Conservation (phyloP, 2,113 vertebrate species). For the Oreochromis aureus region DNA sequence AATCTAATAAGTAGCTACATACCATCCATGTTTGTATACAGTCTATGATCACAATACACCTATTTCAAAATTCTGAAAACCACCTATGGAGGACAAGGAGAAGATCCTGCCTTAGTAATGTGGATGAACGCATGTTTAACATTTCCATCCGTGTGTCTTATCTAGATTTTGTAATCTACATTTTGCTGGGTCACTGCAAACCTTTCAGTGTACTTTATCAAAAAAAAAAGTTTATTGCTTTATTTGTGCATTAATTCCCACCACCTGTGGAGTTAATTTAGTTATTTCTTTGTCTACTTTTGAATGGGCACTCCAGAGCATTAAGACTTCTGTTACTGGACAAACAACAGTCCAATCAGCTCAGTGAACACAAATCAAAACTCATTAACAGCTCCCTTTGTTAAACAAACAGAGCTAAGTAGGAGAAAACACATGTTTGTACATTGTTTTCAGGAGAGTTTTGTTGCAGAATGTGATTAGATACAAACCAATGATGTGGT, state of each 20-base stretch:
- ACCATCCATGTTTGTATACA: not conserved
- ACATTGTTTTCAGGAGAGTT: not conserved
- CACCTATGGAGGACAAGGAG: not conserved
- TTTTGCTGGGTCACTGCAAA: not conserved
- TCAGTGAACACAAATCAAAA: not conserved
- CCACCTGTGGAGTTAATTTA: not conserved
- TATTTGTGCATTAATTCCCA: not conserved
- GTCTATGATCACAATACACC: not conserved
- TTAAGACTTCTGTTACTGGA: constrained; percentile 13
- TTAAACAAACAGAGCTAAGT: not conserved
- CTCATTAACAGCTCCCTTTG: not conserved
- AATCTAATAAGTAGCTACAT: not conserved
- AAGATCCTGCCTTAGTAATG: not conserved
- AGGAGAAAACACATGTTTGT: not conserved
- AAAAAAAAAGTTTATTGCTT: not conserved
- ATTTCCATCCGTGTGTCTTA: not conserved
- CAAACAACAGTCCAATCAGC: constrained; percentile 13
- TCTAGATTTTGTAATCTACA: not conserved
- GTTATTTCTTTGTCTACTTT: not conserved
- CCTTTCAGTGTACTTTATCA: not conserved
- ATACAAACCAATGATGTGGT: not conserved
- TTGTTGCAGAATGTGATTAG: not conserved
- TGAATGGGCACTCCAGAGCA: not conserved
- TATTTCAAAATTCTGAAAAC: not conserved
- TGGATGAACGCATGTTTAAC: not conserved